Base-by-base conservation (phyloP, 1,140 invertebrate species). In the Subanguina moxae region DNA sequence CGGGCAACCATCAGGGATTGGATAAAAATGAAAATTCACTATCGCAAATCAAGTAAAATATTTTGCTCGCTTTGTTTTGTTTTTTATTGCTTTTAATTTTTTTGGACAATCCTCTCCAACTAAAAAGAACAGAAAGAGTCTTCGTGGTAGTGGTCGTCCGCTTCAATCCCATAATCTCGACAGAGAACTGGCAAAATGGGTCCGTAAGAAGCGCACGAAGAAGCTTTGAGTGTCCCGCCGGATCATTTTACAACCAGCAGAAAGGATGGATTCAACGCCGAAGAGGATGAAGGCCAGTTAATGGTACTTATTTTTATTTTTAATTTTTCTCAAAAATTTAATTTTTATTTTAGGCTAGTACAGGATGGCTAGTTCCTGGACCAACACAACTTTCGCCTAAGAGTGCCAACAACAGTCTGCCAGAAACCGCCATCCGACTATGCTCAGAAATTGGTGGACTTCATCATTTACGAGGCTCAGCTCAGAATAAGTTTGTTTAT, bases 401-500 rank as follows among this genome's bases (percentile, higher is more conserved):
- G 64, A 28, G 15, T 13, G 3, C 30, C 7, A 11, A 66, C 64
- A n/a, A 66, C 64, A 23, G 59, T 64, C 17, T 66, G 64, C 42
- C 64, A 66, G 25, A 66, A 66, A n/a, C 21, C 64, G 17, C 64
- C 64, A 17, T 57, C 64, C 25, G 57, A 48, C 30, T 66, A 66
- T 25, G 57, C 21, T 17, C 21, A 66, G 19, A 28, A 64, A 38
- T 23, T 66, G 9, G 61, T 66, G 1, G 43, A 66, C n/a, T 66
- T 66, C 32, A 28, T 66, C n/a, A 21, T 57, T n/a, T 66, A 65
- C 61, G 32, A 67, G 9, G 7, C 21, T 42, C 52, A 48, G 8
- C 61, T 66, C 23, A 59, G 64, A 15, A 45, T 63, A 58, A 28
- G 28, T 64, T 28, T 61, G n/a, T 61, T 61, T 21, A 30, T 30